These are phyloP conservation scores for Scaptomyza reducta DNA, from an alignment of 2,888 invertebrate genomes.

Conservation along the genomic window DNA sequence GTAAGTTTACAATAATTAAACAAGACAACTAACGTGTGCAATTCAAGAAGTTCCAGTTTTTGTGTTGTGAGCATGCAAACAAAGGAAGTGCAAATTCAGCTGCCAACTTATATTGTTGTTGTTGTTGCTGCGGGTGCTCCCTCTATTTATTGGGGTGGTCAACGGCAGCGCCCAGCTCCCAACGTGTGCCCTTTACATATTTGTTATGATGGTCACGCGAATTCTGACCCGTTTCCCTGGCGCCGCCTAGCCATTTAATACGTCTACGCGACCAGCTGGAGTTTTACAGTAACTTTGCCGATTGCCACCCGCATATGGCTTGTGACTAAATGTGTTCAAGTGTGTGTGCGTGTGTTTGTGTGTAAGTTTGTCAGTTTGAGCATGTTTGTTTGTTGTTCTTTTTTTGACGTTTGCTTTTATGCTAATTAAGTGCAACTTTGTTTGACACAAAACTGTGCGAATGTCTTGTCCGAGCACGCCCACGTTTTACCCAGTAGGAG, in stretches of 20 bases:
- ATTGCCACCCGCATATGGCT: slow-evolving; percentile 49
- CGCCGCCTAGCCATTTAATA: slow-evolving; percentile 43
- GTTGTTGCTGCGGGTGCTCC: slow-evolving; percentile 39
- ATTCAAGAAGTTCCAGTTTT: slow-evolving; percentile 13
- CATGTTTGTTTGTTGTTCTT: slow-evolving; percentile 27
- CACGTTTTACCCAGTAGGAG: slow-evolving; percentile 1
- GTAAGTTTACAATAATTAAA: slow-evolving; percentile 67
- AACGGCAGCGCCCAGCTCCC: slow-evolving; percentile 28
- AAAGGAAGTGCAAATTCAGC: slow-evolving; percentile 63
- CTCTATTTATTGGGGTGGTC: slow-evolving; percentile 34
- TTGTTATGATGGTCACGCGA: slow-evolving; percentile 72
- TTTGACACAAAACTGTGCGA: slow-evolving; percentile 23
- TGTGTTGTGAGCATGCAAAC: slow-evolving; percentile 38
- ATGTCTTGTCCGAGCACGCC: slow-evolving; percentile 21
- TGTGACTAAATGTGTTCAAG: slow-evolving; percentile 5
- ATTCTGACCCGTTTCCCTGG: slow-evolving; percentile 58
- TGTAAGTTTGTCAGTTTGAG: neutral
- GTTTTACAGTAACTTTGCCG: slow-evolving; percentile 16
- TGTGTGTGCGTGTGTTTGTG: slow-evolving; percentile 11
- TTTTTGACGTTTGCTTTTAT: slow-evolving; percentile 55
- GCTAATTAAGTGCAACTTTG: slow-evolving; percentile 77
- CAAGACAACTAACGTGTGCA: slow-evolving; percentile 17
- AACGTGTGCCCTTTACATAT: slow-evolving; percentile 43
- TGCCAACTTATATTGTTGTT: slow-evolving; percentile 48
- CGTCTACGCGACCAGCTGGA: slow-evolving; percentile 50